Evolutionary conservation across 2,113 vertebrate species (phyloP).

Genomic region (Elanus axillaris): DNA sequence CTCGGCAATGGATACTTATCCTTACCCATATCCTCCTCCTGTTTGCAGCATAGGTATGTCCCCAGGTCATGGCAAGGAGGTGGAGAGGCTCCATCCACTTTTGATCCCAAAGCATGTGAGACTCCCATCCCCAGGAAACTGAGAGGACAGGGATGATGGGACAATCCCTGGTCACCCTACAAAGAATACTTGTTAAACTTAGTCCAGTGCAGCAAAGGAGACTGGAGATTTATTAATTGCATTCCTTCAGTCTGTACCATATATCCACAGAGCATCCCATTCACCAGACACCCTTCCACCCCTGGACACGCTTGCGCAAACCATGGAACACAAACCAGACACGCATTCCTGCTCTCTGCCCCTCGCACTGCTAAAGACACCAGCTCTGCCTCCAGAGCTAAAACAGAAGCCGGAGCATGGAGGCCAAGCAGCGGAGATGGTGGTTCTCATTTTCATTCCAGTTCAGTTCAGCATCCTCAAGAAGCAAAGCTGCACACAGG

Average conservation of each 20-base stretch:
- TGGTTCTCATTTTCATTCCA: not conserved
- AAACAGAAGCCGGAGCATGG: accelerated
- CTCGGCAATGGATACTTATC: not conserved
- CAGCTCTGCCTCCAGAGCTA: not conserved
- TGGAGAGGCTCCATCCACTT: not conserved
- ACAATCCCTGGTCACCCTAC: not conserved
- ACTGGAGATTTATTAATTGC: not conserved
- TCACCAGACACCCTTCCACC: not conserved
- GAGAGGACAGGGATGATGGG: not conserved
- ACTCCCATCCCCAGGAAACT: not conserved
- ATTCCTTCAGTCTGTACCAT: not conserved
- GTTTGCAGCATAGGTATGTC: not conserved
- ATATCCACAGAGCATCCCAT: not conserved
- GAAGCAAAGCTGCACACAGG: not conserved
- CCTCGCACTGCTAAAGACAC: not conserved
- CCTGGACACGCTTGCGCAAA: accelerated
- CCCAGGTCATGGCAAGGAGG: not conserved
- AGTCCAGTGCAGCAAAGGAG: not conserved
- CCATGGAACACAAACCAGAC: not conserved
- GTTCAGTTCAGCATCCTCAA: not conserved
- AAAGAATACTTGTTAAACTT: not conserved
- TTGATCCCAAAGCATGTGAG: not conserved
- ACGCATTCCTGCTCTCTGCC: not conserved
- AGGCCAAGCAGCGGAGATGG: not conserved
- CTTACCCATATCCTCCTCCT: not conserved